Evolutionary conservation across 2,113 vertebrate species (phyloP).

Genomic region (Odontophorus gujanensis): DNA sequence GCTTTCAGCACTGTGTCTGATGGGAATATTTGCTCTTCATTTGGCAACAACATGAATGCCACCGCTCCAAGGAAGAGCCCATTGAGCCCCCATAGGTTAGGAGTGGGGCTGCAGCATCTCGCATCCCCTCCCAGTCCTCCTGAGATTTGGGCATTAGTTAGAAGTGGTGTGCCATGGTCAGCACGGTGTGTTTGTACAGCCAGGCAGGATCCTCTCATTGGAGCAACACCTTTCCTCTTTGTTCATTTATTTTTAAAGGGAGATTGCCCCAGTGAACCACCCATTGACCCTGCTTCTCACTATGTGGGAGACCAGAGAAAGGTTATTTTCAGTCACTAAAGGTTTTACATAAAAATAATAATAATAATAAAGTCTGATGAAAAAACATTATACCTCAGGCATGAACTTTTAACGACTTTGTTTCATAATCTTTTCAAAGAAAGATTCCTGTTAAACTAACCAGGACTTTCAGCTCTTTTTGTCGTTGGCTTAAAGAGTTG

Average conservation of each 20-base stretch:
- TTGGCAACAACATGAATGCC: not conserved
- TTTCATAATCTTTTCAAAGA: not conserved
- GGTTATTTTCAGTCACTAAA: not conserved
- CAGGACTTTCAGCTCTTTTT: not conserved
- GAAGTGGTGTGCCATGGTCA: not conserved
- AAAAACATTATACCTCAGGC: not conserved
- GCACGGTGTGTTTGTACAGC: not conserved
- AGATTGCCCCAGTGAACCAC: not conserved
- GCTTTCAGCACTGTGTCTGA: fast-evolving
- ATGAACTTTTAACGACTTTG: not conserved
- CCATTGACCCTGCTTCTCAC: not conserved
- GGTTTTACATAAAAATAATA: not conserved
- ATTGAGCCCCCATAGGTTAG: not conserved
- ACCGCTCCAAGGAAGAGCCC: fast-evolving
- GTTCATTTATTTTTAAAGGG: not conserved
- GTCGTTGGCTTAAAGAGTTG: not conserved
- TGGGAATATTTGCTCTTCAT: not conserved
- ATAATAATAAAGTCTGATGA: not conserved
- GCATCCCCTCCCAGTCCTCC: not conserved
- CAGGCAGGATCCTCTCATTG: not conserved
- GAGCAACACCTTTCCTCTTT: conserved; percentile 44
- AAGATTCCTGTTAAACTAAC: not conserved
- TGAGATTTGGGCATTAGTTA: not conserved
- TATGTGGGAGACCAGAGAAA: not conserved
- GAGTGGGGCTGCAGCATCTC: fast-evolving